Evolutionary conservation across 1,140 invertebrate genomes (phyloP), one percentile per base, ranked within the genome.

Genomic region (Elysia chlorotica): DNA sequence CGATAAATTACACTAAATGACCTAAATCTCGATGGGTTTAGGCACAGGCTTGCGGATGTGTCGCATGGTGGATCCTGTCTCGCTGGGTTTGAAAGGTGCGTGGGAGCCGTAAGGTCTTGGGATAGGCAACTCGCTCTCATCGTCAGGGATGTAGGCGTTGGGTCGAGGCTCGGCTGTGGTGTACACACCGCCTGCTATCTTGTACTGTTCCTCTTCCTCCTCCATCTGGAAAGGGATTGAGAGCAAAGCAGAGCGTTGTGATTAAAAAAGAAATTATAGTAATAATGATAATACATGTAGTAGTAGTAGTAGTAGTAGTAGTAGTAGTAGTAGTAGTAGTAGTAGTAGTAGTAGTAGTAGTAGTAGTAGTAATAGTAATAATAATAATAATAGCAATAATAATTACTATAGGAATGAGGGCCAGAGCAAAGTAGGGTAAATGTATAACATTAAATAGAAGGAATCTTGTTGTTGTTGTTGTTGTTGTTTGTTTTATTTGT

Each of bases 1-100:
- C n/a, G n/a, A n/a, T n/a, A n/a, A n/a, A n/a, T n/a, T n/a, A n/a
- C n/a, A n/a, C n/a, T n/a, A n/a, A n/a, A n/a, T n/a, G n/a, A n/a
- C n/a, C 36, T 85, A 88, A 48, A 88, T 88, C 79, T 88, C 87
- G 73, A 88, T 87, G 28, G 86, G 85, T 76, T 87, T 87, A 23
- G 84, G 85, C 48, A 85, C 79, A 59, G 87, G 87, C 79, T 88
- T 88, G 56, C 86, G 77, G 66, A 87, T 85, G 72, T 88, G 86
- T 72, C 87, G 73, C 82, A 88, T 88, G 57, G 82, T 84, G 6
- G 87, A 83, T 30, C 87, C 87, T 14, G 79, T 25, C 54, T 88
- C 87, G 25, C 75, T 75, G 2, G 87, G 87, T 76, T 87, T 88
- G 78, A 87, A 88, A 23, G 87, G 87, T 30, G 87, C 86, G 78